Evolutionary conservation across 2,797 vertebrate species (phyloP).

Genomic region (Sorex maritimensis): DNA sequence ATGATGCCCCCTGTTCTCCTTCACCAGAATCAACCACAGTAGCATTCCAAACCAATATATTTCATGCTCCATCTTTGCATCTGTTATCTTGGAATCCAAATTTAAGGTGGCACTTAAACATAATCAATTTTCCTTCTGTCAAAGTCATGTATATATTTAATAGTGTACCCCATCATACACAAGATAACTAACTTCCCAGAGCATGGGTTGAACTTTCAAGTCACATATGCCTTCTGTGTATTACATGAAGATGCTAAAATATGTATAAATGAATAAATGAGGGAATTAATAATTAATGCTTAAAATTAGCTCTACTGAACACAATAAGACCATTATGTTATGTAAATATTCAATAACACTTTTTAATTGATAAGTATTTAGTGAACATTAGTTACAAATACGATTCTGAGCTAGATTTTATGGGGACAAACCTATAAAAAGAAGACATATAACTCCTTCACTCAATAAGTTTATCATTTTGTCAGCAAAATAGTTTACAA

Average conservation of each 20-base stretch:
- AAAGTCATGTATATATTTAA: background rate
- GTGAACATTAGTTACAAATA: slow-evolving; percentile 78
- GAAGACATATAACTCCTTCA: background rate
- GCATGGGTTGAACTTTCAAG: slow-evolving; percentile 35
- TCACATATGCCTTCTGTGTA: background rate
- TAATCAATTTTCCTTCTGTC: background rate
- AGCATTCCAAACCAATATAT: background rate
- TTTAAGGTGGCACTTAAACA: background rate
- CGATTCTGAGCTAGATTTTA: background rate
- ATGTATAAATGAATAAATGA: slow-evolving; percentile 70
- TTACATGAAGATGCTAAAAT: slow-evolving; percentile 34
- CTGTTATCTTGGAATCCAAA: slow-evolving; percentile 11
- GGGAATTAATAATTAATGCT: slow-evolving; percentile 76
- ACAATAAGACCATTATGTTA: slow-evolving; percentile 70
- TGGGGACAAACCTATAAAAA: slow-evolving; percentile 14
- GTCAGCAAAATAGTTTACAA: slow-evolving; percentile 24
- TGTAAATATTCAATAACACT: slow-evolving; percentile 67
- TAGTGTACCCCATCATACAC: background rate
- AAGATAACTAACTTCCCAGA: slow-evolving; percentile 36
- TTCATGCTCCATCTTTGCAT: background rate
- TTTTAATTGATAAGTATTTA: slow-evolving; percentile 79
- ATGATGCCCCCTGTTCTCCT: background rate
- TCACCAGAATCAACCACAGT: background rate
- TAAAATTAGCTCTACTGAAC: slow-evolving; percentile 74
- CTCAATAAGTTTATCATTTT: slow-evolving; percentile 64